Evolutionary conservation across 2,888 invertebrate genomes (phyloP).

Genomic region (Didymodactylos carnosus): DNA sequence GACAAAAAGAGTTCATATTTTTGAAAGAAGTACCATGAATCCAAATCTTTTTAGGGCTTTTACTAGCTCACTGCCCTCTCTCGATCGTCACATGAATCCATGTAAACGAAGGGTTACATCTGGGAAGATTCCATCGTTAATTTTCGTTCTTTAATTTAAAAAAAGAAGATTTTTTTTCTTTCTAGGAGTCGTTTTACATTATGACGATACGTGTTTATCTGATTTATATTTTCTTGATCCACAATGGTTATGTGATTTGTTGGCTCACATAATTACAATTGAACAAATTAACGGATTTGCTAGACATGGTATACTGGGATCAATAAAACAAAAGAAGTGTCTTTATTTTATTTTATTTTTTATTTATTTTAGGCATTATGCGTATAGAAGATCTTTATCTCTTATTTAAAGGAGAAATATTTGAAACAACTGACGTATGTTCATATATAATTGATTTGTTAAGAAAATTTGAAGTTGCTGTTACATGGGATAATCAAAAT

Average conservation of each 20-base stretch:
- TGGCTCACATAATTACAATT: slow-evolving; percentile 86
- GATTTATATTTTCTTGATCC: slow-evolving; percentile 89
- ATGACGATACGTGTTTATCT: slow-evolving; percentile 28
- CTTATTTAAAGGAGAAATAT: slow-evolving; percentile 60
- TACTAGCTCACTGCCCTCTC: too few relatives aligned
- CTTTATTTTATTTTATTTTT: slow-evolving; percentile 9
- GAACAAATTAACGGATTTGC: slow-evolving; percentile 91
- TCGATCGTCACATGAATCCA: too few relatives aligned
- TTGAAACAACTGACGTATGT: not conserved
- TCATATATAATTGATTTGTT: not conserved
- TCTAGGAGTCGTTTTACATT: slow-evolving; percentile 54
- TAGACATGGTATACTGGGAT: slow-evolving; percentile 44
- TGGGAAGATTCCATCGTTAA: slow-evolving; percentile 9
- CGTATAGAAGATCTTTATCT: slow-evolving; percentile 71
- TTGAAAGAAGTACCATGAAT: too few relatives aligned
- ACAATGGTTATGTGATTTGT: slow-evolving; percentile 92
- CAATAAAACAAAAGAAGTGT: slow-evolving; percentile 14
- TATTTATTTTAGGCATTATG: slow-evolving; percentile 66
- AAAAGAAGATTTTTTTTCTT: slow-evolving; percentile 16
- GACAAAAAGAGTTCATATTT: too few relatives aligned
- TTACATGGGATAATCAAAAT: slow-evolving; percentile 79
- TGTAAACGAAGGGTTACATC: too few relatives aligned
- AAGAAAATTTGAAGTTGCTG: slow-evolving; percentile 86
- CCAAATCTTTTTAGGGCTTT: too few relatives aligned
- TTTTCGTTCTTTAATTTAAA: slow-evolving; percentile 1